These are phyloP conservation scores for Peribatodes rhomboidaria DNA, from an alignment of 2,888 invertebrate genomes.

Conservation along the genomic window DNA sequence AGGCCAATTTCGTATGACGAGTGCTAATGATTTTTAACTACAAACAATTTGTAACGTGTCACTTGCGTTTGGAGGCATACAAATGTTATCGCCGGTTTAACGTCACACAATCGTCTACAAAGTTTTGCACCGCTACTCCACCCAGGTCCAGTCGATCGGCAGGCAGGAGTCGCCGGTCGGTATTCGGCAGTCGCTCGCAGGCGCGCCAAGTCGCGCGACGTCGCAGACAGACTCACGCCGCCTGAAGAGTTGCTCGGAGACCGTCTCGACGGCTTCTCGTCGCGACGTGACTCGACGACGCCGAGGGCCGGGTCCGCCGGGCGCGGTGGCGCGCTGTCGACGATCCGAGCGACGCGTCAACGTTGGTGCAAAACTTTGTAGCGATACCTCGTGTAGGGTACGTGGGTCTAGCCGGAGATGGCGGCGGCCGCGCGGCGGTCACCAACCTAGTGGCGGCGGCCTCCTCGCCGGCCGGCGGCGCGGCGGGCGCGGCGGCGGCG, in stretches of 20 bases:
- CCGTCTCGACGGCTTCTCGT: constrained; percentile 16
- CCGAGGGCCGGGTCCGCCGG: constrained; percentile 33
- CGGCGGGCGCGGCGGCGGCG: constrained; percentile 63
- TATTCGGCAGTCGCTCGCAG: constrained; percentile 11
- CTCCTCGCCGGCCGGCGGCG: constrained; percentile 73
- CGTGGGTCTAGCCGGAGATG: constrained; percentile 67
- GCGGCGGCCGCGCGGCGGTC: constrained; percentile 77
- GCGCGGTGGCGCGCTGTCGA: constrained; percentile 28
- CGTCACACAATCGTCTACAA: constrained; percentile 76
- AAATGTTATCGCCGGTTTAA: constrained; percentile 34
- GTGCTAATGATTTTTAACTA: constrained; percentile 12
- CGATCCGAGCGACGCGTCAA: constrained; percentile 31
- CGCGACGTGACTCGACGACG: constrained; percentile 20
- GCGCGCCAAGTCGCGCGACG: constrained; percentile 12
- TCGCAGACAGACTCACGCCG: constrained; percentile 10
- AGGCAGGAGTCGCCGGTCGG: constrained; percentile 8
- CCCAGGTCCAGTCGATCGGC: constrained; percentile 36
- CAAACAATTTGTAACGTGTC: constrained; percentile 32
- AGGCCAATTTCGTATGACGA: constrained; percentile 16
- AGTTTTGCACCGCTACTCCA: constrained; percentile 84
- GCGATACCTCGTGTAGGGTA: constrained; percentile 70
- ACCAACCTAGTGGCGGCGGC: constrained; percentile 84
- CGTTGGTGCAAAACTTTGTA: constrained; percentile 85
- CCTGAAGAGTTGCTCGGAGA: constrained; percentile 24
- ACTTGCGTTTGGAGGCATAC: constrained; percentile 30